Base-by-base conservation (phyloP, 2,888 invertebrate genomes). In the Callimorpha dominula region DNA sequence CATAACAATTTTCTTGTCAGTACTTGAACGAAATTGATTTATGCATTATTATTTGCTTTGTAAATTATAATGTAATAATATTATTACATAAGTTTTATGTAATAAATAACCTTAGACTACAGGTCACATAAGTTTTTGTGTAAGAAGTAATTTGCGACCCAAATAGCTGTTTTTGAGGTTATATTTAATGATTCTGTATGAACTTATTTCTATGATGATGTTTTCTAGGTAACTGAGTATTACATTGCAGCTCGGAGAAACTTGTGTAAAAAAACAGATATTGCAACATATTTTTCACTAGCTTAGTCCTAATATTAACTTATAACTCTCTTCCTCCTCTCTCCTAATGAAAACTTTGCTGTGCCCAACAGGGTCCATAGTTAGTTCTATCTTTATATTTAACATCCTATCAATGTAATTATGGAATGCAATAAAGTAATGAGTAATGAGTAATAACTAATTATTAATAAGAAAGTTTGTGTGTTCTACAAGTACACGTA, bases 1-100 rank as follows among this genome's bases (percentile, higher is more conserved):
- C 57, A 43, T 72, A 73, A 74, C 73, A 81, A 83, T 82, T 78
- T 82, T 78, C 73, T 46, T 82, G 82, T 84, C 82, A 84, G 67
- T 60, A 9, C 12, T 11, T 54, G 63, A 80, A 72, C 78, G 64
- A 81, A 46, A 68, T 76, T 84, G 82, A 84, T 81, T 84, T 68
- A 84, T 81, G 79, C 52, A 46, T 71, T 63, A 49, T 69, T 71
- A 68, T 71, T 70, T 70, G 65, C 46, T 66, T 75, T 65, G 79
- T 65, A 66, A 60, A 75, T 75, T 77, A 76, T 72, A 71, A 68
- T 71, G 62, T 68, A 76, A 74, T 77, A 73, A 75, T 78, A 72
- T 75, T 70, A 4, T 74, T 81, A 77, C 69, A 75, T 76, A 83
- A 78, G 42, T 40, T 57, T 77, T 77, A 77, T 74, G 74, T 81